Evolutionary conservation across 2,888 invertebrate species (phyloP).

Genomic region (Orchesella flavescens): DNA sequence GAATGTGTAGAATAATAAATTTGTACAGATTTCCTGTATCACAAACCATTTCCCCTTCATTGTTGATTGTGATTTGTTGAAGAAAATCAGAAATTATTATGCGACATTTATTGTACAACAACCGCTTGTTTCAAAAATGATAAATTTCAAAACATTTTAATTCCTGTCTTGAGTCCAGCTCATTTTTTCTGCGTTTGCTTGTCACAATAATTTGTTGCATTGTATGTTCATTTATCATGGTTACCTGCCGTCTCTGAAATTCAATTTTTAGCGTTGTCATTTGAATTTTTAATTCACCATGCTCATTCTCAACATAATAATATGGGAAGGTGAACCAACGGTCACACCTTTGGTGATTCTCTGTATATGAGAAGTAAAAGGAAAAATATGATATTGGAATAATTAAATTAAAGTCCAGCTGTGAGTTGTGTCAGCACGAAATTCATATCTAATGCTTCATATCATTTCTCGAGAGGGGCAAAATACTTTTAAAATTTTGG

Average conservation of each 20-base stretch:
- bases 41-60: not conserved
- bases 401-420: conserved; percentile 67
- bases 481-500: not conserved
- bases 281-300: too few relatives aligned
- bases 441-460: conserved; percentile 28
- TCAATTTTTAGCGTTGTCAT: too few relatives aligned
- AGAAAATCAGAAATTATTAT: conserved; percentile 27
- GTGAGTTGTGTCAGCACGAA: conserved; percentile 65
- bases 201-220: conserved; percentile 37
- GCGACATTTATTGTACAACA: conserved; percentile 48
- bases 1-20: not conserved
- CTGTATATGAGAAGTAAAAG: conserved; percentile 44
- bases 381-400: conserved; percentile 55
- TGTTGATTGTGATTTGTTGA: not conserved
- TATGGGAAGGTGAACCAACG: conserved; percentile 46
- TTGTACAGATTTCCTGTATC: conserved; percentile 24
- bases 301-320: not conserved
- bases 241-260: not conserved
- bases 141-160: conserved; percentile 44
- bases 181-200: conserved; percentile 33
- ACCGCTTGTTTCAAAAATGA: conserved; percentile 27
- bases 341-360: conserved; percentile 61
- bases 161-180: conserved; percentile 4
- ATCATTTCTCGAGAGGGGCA: not conserved
- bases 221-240: conserved; percentile 39